Base-by-base conservation (phyloP, 2,113 vertebrate genomes). In the Malurus alboscapulatus region DNA sequence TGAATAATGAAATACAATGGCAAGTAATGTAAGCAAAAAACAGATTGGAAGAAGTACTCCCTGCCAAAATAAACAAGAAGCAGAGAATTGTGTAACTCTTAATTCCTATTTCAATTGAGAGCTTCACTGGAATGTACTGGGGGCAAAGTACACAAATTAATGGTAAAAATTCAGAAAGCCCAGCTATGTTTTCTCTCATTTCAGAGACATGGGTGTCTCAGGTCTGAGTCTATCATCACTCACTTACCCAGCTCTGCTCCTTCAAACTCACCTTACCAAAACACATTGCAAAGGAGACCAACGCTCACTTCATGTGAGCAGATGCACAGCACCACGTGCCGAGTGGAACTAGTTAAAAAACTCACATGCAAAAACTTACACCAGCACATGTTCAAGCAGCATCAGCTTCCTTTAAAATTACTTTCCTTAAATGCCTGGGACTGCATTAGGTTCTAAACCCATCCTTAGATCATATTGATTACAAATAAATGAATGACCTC, bases 61-160 rank as follows among this genome's bases (percentile, higher is more conserved):
- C 34, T 77, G 88, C 87, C 96, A 96, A 94, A 93, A 91, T 57
- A 92, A 95, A 92, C 78, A 88, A 69, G 67, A 48, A 84, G 50
- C 7, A 20, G 20, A 88, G 71, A 92, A 81, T 6, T 8, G 14
- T 32, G 7, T 71, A 90, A 92, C 69, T 94, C 77, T 84, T 34
- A 87, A 87, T 89, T 95, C 55, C 57, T 77, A 58, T 85, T 93
- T 92, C 59, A 89, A 89, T 90, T 95, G 62, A 74, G 63, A 95
- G 44, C 32, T 96, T 84, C 95, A 86, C 69, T 82, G 84, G 68
- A 92, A 94, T 10, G 7, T 79, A 65, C 0, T 69, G 40, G 51
- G 73, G 72, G 55, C 51, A 95, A 90, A 93, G 58, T 22, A 83
- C 65, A 86, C 45, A 38, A 82, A 20, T 26, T 34, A 65, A 77